phyloP scores from a whole-genome alignment of 2,888 invertebrate genomes.

The Sericinus montela region DNA sequence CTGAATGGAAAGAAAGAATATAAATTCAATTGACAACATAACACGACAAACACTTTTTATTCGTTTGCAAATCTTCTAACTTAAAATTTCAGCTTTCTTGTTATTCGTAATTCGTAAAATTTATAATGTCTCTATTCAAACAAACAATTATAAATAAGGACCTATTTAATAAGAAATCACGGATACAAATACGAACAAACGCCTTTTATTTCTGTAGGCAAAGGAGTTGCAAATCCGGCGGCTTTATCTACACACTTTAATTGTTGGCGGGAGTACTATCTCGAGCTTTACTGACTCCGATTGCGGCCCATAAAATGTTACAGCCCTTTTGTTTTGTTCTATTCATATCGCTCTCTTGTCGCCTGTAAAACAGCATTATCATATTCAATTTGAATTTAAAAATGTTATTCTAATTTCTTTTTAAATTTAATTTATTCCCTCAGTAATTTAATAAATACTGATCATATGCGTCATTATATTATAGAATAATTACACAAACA shows the following conservation, averaged over 20 bases:
- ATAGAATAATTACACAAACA: no score
- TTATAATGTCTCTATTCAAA: no score
- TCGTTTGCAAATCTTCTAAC: no score
- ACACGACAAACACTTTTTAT: no score
- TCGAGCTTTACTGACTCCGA: constrained; percentile 53
- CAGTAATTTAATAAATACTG: no score
- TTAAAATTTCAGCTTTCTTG: no score
- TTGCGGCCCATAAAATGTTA: constrained; percentile 63
- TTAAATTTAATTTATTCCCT: no score
- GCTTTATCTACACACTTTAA: constrained; percentile 62
- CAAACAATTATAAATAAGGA: no score
- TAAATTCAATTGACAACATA: no score
- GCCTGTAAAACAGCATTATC: constrained; percentile 26
- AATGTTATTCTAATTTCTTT: neutral
- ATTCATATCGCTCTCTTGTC: constrained; percentile 46
- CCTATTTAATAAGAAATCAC: neutral
- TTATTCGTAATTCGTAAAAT: no score
- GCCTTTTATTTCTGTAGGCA: constrained; percentile 13
- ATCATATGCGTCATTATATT: no score
- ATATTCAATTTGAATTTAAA: constrained; percentile 19
- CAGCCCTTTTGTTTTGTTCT: constrained; percentile 52
- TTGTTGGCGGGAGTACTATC: constrained; percentile 64
- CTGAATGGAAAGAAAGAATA: no score
- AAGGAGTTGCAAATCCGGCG: constrained; percentile 24
- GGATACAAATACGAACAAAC: constrained; percentile 5